Evolutionary conservation across 2,113 vertebrate genomes (phyloP).

Genomic region (Rhinopomastus cyanomelas): DNA sequence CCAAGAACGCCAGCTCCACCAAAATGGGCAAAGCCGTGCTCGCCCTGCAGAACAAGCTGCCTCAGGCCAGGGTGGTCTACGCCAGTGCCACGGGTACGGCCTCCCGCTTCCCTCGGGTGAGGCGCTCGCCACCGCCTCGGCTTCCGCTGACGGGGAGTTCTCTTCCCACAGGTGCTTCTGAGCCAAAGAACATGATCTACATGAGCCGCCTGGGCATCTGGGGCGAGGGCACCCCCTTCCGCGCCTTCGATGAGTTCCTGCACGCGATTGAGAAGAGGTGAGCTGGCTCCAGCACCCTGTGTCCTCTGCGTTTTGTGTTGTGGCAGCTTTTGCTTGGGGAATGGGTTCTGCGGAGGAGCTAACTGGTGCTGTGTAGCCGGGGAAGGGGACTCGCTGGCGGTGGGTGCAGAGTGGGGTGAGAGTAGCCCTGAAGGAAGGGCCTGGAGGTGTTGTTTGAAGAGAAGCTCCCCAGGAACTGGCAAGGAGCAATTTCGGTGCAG

Average conservation of each 20-base stretch:
- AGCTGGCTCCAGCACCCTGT: neutral
- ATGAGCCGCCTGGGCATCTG: constrained; percentile 99
- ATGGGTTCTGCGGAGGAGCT: no score
- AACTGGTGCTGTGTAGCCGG: no score
- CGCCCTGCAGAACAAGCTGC: constrained; percentile 95
- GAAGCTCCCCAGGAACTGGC: no score
- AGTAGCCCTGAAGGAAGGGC: no score
- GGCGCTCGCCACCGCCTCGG: neutral
- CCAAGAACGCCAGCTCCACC: constrained; percentile 96
- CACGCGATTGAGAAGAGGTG: constrained; percentile 96
- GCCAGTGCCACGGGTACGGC: constrained; percentile 94
- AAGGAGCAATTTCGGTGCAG: no score
- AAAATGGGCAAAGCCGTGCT: constrained; percentile 99
- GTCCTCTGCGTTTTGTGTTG: accelerated
- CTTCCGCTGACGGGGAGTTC: neutral
- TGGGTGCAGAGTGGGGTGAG: neutral
- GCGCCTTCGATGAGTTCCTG: constrained; percentile 93
- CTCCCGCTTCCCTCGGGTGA: neutral
- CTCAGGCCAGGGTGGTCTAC: constrained; percentile 92
- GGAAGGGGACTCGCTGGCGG: no score
- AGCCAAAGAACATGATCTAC: constrained; percentile 99
- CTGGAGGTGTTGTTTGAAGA: no score
- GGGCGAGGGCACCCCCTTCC: constrained; percentile 96
- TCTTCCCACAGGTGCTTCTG: constrained; percentile 87
- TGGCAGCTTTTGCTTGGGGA: neutral